Evolutionary conservation across 2,113 vertebrate genomes (phyloP).

Genomic region (Tyto alba): DNA sequence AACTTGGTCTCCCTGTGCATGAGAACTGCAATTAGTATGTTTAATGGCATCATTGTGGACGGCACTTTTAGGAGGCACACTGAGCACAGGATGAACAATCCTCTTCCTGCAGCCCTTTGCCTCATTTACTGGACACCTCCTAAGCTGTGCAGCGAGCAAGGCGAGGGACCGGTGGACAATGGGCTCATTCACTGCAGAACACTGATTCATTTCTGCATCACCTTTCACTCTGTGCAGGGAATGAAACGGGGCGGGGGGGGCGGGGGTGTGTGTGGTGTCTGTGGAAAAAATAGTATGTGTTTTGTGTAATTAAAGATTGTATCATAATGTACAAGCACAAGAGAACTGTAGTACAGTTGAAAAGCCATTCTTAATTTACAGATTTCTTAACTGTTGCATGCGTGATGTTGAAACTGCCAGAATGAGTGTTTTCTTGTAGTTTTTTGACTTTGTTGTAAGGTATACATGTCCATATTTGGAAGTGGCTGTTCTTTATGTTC

Average conservation of each 20-base stretch:
- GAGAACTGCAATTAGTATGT: neutral
- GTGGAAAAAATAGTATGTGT: neutral
- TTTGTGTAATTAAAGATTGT: conserved; percentile 21
- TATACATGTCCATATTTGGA: neutral
- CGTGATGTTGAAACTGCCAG: neutral
- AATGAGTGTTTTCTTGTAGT: neutral
- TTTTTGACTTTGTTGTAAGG: neutral
- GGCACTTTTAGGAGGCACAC: neutral
- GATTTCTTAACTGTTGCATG: neutral
- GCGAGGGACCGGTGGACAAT: neutral
- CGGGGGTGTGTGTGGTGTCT: too few relatives aligned
- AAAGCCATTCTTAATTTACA: neutral
- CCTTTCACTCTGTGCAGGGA: neutral
- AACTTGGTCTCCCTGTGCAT: neutral
- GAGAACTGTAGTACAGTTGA: neutral
- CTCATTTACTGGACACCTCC: conserved; percentile 35
- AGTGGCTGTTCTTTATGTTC: neutral
- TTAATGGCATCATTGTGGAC: neutral
- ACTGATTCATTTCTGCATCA: conserved; percentile 53
- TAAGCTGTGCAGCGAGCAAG: neutral
- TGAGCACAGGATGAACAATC: conserved; percentile 34
- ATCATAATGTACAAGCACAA: neutral
- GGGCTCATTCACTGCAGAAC: conserved; percentile 46
- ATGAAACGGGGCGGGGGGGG: fast-evolving
- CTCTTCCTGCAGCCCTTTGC: conserved; percentile 40